Base-by-base conservation (phyloP, 2,888 invertebrate genomes). In the Macaria notata region DNA sequence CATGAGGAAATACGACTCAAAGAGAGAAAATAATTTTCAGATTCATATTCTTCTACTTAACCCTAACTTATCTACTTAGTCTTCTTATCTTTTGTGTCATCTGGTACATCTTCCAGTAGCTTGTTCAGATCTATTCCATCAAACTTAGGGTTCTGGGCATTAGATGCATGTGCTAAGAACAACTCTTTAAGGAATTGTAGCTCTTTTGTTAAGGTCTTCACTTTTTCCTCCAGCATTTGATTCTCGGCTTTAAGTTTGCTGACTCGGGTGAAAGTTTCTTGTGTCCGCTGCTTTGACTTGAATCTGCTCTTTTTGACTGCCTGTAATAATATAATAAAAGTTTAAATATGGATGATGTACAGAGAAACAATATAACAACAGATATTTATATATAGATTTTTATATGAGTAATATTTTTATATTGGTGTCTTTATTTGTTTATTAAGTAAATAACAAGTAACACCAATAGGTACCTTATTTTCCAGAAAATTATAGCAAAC, bases 221-320 rank as follows among this genome's bases (percentile, higher is more conserved):
- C 96, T 81, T 96, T 96, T 71, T 96, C 95, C 78, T 96, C 95
- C 33, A 97, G 82, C 71, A 95, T 93, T 76, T 95, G 95, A 79
- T 96, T 97, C 77, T 97, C 96, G 6, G 93, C 94, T 77, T 95
- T 95, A 42, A 97, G 79, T 76, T 95, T 94, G 71, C 93, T 95
- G 0, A 97, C 96, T 54, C 96, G 84, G 57, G 94, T 93, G 63
- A 95, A 88, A 4, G 96, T 96, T 76, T 96, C 95, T 71, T 95
- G 94, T 0, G 96, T 96, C 58, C 95, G 92, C 73, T 95, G 92
- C 75, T 95, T 95, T 9, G 95, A 94, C 84, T 96, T 96, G 54
- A 94, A 95, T 64, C 97, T 92, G 68, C 96, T 96, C 64, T 95
- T 94, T 83, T 96, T 96, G 0, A 97, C 97, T 54, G 97, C 97